Percentiles rank a stretch among this genome's conserved stretches.
Conservation (phyloP, 2,797 vertebrate genomes). For the Lemur catta region DNA sequence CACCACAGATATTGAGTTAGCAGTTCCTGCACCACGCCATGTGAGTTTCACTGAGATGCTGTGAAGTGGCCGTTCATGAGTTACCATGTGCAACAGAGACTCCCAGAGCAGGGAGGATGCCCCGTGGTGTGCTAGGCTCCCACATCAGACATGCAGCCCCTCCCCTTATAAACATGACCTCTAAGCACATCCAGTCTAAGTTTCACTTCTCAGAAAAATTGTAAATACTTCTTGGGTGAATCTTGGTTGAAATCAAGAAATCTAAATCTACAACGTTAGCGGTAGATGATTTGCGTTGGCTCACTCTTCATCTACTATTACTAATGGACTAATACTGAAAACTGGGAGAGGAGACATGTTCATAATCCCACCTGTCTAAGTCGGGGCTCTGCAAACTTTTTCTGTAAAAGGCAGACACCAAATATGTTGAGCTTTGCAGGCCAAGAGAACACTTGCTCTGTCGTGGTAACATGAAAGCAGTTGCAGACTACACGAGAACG, state of each 20-base stretch:
- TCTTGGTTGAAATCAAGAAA: neutral
- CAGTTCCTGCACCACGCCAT: neutral
- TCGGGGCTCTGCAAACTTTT: neutral
- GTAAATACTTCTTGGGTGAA: neutral
- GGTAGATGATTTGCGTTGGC: neutral
- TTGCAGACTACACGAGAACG: accelerated
- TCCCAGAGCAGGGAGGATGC: accelerated
- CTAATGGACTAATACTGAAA: neutral
- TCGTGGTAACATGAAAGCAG: no score
- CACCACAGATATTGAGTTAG: neutral
- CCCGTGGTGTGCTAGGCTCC: accelerated
- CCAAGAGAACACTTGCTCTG: neutral
- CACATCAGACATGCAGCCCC: no score
- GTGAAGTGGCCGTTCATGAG: neutral
- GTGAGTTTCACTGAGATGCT: neutral
- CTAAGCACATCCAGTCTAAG: neutral
- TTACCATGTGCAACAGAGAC: neutral
- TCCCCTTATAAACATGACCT: neutral
- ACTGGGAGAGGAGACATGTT: accelerated
- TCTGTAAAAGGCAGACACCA: neutral
- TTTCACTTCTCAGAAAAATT: neutral
- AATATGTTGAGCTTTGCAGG: neutral
- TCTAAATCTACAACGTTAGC: neutral
- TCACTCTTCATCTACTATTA: neutral
- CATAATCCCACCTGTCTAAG: neutral